Conservation (phyloP, 2,113 vertebrate species). For the Nymphicus hollandicus region DNA sequence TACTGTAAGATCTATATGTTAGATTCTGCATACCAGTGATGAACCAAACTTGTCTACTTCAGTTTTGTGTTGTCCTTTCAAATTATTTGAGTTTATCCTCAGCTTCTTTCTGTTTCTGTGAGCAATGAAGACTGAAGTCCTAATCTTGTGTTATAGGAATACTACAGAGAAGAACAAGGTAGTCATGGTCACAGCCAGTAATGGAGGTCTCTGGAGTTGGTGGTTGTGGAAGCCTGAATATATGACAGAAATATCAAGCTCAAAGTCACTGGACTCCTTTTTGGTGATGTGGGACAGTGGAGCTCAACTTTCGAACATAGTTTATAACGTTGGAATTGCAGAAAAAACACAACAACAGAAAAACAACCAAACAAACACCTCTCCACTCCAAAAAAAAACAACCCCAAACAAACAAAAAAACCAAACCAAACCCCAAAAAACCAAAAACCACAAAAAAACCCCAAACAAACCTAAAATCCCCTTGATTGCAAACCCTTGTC, state of each 20-base stretch:
- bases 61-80: neutral
- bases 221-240: neutral
- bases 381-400: neutral
- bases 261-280: neutral
- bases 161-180: neutral
- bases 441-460: neutral
- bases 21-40: neutral
- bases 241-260: neutral
- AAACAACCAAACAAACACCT: neutral
- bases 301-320: neutral
- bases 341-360: rapidly evolving
- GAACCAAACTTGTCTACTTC: neutral
- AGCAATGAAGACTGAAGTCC: neutral
- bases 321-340: neutral
- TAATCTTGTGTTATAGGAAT: neutral
- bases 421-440: neutral
- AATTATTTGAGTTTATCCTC: neutral
- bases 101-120: neutral
- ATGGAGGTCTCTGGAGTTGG: neutral
- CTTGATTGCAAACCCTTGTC: neutral
- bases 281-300: neutral
- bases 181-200: neutral
- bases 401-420: too few relatives aligned
- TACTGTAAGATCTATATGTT: neutral
- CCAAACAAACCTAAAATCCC: neutral